phyloP scores from a whole-genome alignment of 2,888 invertebrate species.

The Melitaea athalia region DNA sequence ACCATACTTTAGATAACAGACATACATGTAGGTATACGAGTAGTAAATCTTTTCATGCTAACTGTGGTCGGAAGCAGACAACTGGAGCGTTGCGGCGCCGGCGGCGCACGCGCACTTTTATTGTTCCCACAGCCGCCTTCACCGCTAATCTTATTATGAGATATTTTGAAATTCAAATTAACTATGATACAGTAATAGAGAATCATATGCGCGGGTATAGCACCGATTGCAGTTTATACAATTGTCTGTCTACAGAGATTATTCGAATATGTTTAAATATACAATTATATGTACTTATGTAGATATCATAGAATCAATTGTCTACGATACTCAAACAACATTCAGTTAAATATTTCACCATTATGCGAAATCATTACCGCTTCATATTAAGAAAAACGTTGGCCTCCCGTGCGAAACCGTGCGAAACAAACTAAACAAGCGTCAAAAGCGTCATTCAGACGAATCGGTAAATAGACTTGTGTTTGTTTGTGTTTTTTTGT shows the following conservation, averaged over 20 bases:
- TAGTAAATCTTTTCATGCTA: conserved; percentile 32
- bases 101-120: conserved; percentile 61
- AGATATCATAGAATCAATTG: background rate
- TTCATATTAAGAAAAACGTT: background rate
- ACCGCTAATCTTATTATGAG: conserved; percentile 57
- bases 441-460: background rate
- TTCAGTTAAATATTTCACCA: background rate
- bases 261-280: conserved; percentile 5
- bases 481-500: conserved; percentile 37
- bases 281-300: background rate
- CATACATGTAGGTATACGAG: background rate
- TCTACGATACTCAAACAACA: conserved; percentile 29
- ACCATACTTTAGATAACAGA: conserved; percentile 8
- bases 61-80: conserved; percentile 53
- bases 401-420: background rate
- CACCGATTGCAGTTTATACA: conserved; percentile 32
- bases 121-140: conserved; percentile 48
- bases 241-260: conserved; percentile 9
- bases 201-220: conserved; percentile 36
- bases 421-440: background rate
- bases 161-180: conserved; percentile 70
- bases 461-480: conserved; percentile 14
- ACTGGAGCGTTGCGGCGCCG: conserved; percentile 78
- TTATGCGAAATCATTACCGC: background rate
- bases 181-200: conserved; percentile 52